Evolutionary conservation across 1,140 invertebrate species (phyloP).

Genomic region (Drosophila persimilis): DNA sequence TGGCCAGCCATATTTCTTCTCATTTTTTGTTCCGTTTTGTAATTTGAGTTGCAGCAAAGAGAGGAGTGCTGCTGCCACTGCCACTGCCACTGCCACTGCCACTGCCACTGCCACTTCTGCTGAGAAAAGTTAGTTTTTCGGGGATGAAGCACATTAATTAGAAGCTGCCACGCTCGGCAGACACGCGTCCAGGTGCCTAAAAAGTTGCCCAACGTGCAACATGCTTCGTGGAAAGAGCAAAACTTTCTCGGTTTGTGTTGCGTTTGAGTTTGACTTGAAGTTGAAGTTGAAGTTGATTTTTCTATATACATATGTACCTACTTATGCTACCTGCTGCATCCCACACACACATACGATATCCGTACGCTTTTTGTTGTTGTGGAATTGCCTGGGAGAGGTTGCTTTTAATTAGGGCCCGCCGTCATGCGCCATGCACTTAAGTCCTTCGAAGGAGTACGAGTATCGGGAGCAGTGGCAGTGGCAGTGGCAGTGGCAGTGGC

Average conservation of each 20-base stretch:
- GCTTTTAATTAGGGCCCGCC: constrained; percentile 71
- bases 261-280: constrained; percentile 51
- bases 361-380: constrained; percentile 7
- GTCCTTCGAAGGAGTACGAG: constrained; percentile 9
- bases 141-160: constrained; percentile 67
- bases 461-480: neutral
- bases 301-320: neutral
- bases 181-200: constrained; percentile 55
- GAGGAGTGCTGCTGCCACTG: constrained; percentile 1
- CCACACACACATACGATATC: neutral
- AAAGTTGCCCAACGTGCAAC: constrained; percentile 70
- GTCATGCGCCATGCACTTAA: constrained; percentile 55
- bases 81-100: no score
- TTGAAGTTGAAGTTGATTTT: constrained; percentile 49
- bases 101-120: constrained; percentile 19
- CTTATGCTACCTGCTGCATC: neutral
- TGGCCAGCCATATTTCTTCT: neutral
- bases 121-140: constrained; percentile 41
- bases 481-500: neutral
- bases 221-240: constrained; percentile 23
- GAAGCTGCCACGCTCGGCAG: constrained; percentile 74
- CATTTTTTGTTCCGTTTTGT: constrained; percentile 35
- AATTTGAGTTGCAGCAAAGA: constrained; percentile 30
- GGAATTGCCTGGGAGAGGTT: constrained; percentile 36
- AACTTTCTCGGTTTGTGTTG: constrained; percentile 62